A percentile compares a stretch with the other conserved stretches of the same genome.
These are phyloP conservation scores for Suncus etruscus DNA, from an alignment of 2,113 vertebrate species.

Conservation along the genomic window DNA sequence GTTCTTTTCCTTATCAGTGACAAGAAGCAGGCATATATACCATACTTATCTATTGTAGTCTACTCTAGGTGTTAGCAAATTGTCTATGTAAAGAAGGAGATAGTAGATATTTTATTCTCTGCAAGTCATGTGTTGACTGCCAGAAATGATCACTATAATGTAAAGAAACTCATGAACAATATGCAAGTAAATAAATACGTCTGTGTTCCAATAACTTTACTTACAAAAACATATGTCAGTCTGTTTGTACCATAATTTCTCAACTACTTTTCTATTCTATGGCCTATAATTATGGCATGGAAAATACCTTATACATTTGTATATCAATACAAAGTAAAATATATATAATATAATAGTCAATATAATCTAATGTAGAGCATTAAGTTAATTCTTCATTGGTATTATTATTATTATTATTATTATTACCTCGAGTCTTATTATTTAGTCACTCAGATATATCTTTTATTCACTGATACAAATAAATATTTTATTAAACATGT, in stretches of 20 bases:
- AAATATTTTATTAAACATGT: neutral
- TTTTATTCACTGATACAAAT: neutral
- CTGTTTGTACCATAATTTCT: neutral
- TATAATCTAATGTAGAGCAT: neutral
- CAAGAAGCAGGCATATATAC: neutral
- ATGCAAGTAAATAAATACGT: neutral
- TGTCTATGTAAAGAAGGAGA: neutral
- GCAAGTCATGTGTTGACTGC: neutral
- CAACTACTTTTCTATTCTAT: neutral
- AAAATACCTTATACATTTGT: conserved; percentile 12
- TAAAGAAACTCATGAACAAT: neutral
- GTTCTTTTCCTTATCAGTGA: neutral
- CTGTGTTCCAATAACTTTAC: neutral
- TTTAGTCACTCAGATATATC: neutral
- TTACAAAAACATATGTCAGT: too few relatives aligned
- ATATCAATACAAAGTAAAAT: neutral
- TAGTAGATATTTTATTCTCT: neutral
- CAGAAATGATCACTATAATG: neutral
- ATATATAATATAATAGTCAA: neutral
- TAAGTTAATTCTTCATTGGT: neutral
- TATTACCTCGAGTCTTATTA: neutral
- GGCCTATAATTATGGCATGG: neutral
- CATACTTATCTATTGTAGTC: neutral
- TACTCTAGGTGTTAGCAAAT: neutral
- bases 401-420: neutral